A percentile compares a stretch with the other conserved stretches of the same genome.
These are phyloP conservation scores for Lordiphosa fenestrarum DNA, from an alignment of 2,888 invertebrate species.

Conservation along the genomic window DNA sequence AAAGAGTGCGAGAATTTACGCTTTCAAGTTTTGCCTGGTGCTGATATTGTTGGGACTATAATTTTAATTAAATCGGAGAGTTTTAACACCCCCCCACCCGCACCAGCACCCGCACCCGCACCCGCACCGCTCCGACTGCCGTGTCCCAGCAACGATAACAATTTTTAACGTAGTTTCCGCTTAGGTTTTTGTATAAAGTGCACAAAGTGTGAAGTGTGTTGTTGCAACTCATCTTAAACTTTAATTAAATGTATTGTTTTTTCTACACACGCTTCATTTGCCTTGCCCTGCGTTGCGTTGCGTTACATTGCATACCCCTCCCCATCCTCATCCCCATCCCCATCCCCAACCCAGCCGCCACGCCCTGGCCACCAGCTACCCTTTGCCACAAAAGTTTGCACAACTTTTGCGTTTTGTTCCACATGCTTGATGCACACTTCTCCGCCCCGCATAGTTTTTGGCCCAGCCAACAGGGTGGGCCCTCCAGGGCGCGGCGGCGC, in stretches of 20 bases:
- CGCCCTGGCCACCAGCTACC: too few species aligned
- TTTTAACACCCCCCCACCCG: constrained; percentile 11
- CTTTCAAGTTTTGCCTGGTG: constrained; percentile 56
- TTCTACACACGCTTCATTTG: constrained; percentile 27
- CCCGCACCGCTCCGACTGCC: background rate
- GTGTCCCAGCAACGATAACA: constrained; percentile 41
- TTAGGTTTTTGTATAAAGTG: constrained; percentile 35
- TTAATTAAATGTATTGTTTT: constrained; percentile 75
- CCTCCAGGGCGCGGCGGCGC: background rate
- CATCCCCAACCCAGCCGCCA: background rate
- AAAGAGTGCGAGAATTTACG: constrained; percentile 50
- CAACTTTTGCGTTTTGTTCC: constrained; percentile 70
- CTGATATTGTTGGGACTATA: constrained; percentile 65
- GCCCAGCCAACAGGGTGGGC: background rate
- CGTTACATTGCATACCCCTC: background rate
- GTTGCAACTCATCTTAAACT: constrained; percentile 67
- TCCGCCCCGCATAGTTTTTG: constrained; percentile 40
- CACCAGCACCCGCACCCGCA: constrained; percentile 5
- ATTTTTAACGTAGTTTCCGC: constrained; percentile 58
- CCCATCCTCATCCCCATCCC: background rate
- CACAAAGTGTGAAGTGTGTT: constrained; percentile 44
- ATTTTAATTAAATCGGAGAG: constrained; percentile 68
- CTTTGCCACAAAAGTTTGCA: constrained; percentile 61
- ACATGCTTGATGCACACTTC: constrained; percentile 63
- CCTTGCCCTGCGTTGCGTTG: constrained; percentile 4